Evolutionary conservation across 2,797 vertebrate genomes (phyloP).

Genomic region (Gephyroberyx darwinii): DNA sequence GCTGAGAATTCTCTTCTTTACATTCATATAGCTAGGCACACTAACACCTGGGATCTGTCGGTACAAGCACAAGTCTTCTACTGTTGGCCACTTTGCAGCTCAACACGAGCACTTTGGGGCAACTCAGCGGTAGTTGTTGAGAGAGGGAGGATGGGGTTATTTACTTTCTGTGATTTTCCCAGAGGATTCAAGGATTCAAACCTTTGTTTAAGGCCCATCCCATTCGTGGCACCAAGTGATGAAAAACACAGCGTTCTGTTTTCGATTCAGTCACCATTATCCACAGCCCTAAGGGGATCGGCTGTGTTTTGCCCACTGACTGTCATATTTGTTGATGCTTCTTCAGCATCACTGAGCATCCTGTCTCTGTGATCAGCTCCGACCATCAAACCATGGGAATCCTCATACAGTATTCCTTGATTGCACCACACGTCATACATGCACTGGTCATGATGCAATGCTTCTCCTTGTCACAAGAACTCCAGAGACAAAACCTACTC

Average conservation of each 20-base stretch:
- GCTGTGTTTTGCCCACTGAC: slow-evolving; percentile 7
- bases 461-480: slow-evolving; percentile 58
- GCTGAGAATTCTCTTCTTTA: background rate
- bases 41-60: background rate
- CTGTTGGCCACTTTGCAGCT: background rate
- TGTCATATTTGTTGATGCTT: slow-evolving; percentile 29
- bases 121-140: too few relatives aligned
- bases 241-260: slow-evolving; percentile 1
- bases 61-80: background rate
- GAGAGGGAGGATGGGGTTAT: background rate
- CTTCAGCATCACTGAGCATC: slow-evolving; percentile 48
- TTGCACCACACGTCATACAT: slow-evolving; percentile 41
- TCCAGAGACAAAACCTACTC: slow-evolving; percentile 27
- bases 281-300: background rate
- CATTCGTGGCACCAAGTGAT: background rate
- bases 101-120: too few relatives aligned
- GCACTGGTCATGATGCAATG: slow-evolving; percentile 41
- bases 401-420: slow-evolving; percentile 29
- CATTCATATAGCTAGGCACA: background rate
- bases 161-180: background rate
- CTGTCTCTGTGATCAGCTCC: slow-evolving; percentile 39
- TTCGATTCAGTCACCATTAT: background rate
- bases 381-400: slow-evolving; percentile 51
- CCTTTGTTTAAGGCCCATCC: background rate
- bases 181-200: background rate